Base-by-base conservation (phyloP, 2,113 vertebrate species). In the Rhodinocichla rosea region DNA sequence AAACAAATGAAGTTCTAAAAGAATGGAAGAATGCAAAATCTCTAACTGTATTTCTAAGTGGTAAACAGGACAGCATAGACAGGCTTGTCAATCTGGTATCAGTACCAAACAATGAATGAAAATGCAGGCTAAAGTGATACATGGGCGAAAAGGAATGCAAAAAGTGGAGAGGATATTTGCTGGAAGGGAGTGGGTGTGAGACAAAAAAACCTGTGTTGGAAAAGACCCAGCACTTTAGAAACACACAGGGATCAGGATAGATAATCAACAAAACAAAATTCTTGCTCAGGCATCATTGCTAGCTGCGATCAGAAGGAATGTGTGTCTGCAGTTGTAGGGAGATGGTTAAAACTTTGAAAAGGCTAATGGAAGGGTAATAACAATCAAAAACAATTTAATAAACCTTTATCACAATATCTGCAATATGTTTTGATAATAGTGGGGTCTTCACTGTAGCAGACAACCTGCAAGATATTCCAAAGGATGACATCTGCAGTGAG, bases 1-100 rank as follows among this genome's bases (percentile, higher is more conserved):
- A 95, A 91, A 95, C 70, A 95, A 94, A 95, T 60, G 52, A 82
- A 64, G 67, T 76, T 92, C 42, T 70, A 83, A 59, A 93, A 86
- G 71, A 97, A 94, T 37, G 40, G 94, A 80, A 88, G 67, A 95
- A 85, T 28, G 83, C 42, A 89, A 86, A 81, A 67, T 67, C 39
- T 89, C 47, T 83, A 81, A 88, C 47, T 76, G 39, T 81, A 74
- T 90, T 90, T 94, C 73, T 89, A 78, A 89, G 39, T 55, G 70
- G 84, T 85, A 91, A 92, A 88, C 75, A 93, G 79, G 82, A 83
- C 84, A 67, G 59, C 5, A 1, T 47, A 75, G 55, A 80, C 83
- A 76, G 59, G 27, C 22, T 84, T 91, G 79, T 88, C 84, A 90
- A 55, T 85, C 59, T 70, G 42, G 1, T 77, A 92, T 37, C 74